Base-by-base conservation (phyloP, 2,113 vertebrate genomes). In the Colossoma macropomum region DNA sequence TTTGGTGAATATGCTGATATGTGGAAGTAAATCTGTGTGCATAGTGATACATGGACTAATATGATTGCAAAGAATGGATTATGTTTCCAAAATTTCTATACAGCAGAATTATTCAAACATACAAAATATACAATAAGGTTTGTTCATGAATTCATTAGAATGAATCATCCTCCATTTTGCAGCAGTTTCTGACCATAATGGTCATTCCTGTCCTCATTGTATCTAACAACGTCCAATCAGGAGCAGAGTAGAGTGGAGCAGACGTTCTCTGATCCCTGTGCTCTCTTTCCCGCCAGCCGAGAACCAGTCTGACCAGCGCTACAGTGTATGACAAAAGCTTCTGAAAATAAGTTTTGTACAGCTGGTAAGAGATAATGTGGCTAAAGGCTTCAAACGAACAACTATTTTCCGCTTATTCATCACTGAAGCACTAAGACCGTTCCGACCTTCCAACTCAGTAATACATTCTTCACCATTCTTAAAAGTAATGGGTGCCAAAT, bases 251-350 rank as follows among this genome's bases (percentile, higher is more conserved):
- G 16, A 59, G 74, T 16, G 19, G 38, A 25, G 32, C 10, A 45
- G 54, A 6, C 4, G 6, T 23, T 19, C 54, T 62, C n/a, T 62
- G 6, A 62, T 25, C 25, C 25, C 25, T 62, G 23, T 25, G 9
- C 59, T 62, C 9, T n/a, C 25, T 62, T 62, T 11, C 23, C 54
- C 6, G 21, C 56, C 54, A 25, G 23, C 79, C 21, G 21, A 27
- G 32, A 69, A 19, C 62, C 32, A 41, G 80, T 77, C 8, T 10
- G 72, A 70, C 73, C 77, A 62, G 34, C 30, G 10, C 19, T 41
- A 32, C 34, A 25, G 17, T 59, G 12, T 38, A n/a, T 66, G 50
- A 82, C 59, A 79, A 79, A 82, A 72, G 28, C 21, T 54, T 78
- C 65, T 16, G 19, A 65, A 70, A 16, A 27, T 80, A 54, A 79